Evolutionary conservation across 2,113 vertebrate species (phyloP), one percentile per base, ranked within the genome.

Genomic region (Petrocephalus microphthalmus): DNA sequence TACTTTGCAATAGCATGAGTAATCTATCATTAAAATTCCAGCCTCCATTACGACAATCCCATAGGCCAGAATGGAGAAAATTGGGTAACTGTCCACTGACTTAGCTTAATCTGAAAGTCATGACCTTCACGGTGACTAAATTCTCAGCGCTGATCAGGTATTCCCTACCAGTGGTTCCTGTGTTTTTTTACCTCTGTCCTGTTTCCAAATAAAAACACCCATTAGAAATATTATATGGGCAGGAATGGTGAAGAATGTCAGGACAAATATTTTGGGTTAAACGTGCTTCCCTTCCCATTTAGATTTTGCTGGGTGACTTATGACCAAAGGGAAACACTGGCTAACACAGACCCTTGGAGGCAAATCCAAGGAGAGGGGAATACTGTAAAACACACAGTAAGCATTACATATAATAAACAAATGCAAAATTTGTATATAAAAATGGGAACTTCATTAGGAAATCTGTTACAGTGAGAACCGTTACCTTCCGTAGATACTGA

Each of bases 1-100:
- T 89, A 91, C 93, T 92, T 90, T 88, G 53, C 67, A 60, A 90
- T 90, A 91, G 91, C 11, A 88, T 89, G 82, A n/a, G 90, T 91
- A 89, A 89, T 91, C 86, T 86, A 85, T 90, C 88, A 85, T 90
- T 91, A 87, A 85, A 90, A 91, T 90, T 88, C 71, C 2, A n/a
- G 67, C 88, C 47, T 87, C 67, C 87, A 88, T 37, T 42, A 88
- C 88, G 89, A 54, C 90, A 89, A 89, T 89, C 84, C 81, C 87
- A 91, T 86, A 91, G 71, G 52, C 90, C 22, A 90, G 64, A 89
- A 25, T 78, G 85, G 88, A 89, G 92, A 89, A 29, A 78, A 42
- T 78, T 13, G 5, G 71, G 71, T 42, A 49, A 83, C 45, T 88
- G 85, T 90, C 88, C 88, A 90, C 89, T 92, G 84, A 56, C 85